These are phyloP conservation scores for Noturus placidus DNA, from an alignment of 2,113 vertebrate species.

Conservation along the genomic window DNA sequence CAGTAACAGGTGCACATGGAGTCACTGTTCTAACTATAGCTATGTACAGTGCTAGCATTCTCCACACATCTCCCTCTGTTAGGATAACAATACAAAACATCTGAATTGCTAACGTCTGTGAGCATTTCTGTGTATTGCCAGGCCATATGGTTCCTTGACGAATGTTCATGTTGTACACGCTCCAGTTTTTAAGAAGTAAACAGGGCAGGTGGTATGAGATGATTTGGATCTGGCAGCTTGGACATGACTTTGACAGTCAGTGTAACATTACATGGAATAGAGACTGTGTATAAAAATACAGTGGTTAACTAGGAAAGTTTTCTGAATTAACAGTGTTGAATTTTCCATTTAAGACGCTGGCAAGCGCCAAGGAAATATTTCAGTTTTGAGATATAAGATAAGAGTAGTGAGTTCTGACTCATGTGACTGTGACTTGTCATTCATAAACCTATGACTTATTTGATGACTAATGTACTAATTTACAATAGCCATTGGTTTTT, in stretches of 20 bases:
- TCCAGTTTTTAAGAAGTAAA: neutral
- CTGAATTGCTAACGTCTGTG: conserved; percentile 29
- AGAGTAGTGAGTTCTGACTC: neutral
- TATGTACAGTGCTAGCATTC: conserved; percentile 34
- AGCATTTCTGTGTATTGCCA: conserved; percentile 9
- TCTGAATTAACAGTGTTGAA: neutral
- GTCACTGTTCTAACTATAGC: conserved; percentile 58
- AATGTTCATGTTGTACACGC: neutral
- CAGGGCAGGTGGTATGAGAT: neutral
- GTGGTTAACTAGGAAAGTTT: neutral
- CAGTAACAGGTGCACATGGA: conserved; percentile 56
- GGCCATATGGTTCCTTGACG: neutral
- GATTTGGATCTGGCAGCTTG: neutral
- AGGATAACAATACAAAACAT: conserved; percentile 46
- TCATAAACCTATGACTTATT: neutral
- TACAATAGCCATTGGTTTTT: no score
- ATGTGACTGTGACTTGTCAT: neutral
- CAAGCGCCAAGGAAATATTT: neutral
- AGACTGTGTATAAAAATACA: conserved; percentile 3
- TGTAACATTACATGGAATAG: neutral
- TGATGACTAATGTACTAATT: neutral
- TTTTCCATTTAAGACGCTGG: neutral
- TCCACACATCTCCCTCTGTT: conserved; percentile 22
- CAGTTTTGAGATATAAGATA: neutral
- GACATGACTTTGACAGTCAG: conserved; percentile 10